A percentile compares a stretch with the other conserved stretches of the same genome.
phyloP scores from a whole-genome alignment of 2,888 invertebrate genomes.

The Dendrolimus pini region DNA sequence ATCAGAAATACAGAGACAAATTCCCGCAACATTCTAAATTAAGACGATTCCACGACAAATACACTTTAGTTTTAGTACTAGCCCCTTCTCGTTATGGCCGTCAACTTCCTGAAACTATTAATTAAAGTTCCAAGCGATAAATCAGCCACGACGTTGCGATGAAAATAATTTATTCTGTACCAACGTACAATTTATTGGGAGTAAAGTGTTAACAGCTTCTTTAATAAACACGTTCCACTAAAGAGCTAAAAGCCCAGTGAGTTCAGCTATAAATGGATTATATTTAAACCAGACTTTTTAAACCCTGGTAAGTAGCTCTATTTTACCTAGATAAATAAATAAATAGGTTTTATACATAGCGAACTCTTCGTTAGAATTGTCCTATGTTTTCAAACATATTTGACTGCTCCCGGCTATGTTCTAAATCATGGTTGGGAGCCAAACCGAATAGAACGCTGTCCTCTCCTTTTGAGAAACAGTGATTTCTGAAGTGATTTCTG shows the following conservation, averaged over 20 bases:
- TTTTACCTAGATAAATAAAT: background rate
- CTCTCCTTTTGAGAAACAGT: too few species aligned
- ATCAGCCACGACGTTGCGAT: constrained; percentile 40
- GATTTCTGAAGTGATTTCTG: too few species aligned
- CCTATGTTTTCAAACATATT: too few species aligned
- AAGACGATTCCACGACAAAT: constrained; percentile 22
- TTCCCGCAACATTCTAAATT: background rate
- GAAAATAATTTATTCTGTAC: constrained; percentile 48
- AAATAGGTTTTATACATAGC: too few species aligned
- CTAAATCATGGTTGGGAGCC: too few species aligned
- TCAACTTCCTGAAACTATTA: constrained; percentile 56
- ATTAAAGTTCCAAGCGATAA: constrained; percentile 41
- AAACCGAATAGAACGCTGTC: too few species aligned
- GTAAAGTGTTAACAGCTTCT: constrained; percentile 36
- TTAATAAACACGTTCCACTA: constrained; percentile 10
- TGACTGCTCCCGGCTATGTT: too few species aligned
- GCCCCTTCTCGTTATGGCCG: constrained; percentile 18
- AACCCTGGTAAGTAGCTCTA: background rate
- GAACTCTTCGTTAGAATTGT: too few species aligned
- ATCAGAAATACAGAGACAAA: background rate
- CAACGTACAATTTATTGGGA: constrained; percentile 40
- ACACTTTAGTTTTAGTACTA: constrained; percentile 25
- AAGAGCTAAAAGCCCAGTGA: constrained; percentile 8
- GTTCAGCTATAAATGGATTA: background rate
- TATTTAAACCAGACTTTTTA: background rate